Conservation (phyloP, 2,113 vertebrate genomes). For the Acinonyx jubatus region DNA sequence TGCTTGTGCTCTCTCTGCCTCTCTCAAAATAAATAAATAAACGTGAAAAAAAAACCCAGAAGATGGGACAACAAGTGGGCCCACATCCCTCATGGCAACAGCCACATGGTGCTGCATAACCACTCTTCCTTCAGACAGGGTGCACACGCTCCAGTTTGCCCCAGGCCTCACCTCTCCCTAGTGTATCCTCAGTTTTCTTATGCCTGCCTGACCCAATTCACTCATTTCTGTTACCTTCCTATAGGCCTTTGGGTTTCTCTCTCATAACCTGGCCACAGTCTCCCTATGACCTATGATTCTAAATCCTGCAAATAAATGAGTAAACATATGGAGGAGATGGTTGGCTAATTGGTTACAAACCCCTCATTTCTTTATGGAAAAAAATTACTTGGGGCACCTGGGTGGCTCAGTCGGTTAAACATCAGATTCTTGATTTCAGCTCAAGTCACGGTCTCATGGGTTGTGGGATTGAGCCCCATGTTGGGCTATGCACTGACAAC, state of each 20-base stretch:
- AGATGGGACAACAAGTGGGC: neutral
- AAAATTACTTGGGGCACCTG: neutral
- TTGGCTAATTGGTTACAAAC: neutral
- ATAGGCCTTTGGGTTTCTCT: neutral
- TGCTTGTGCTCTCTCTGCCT: too few species aligned
- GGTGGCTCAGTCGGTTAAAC: too few species aligned
- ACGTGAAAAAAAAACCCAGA: neutral
- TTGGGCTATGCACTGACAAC: too few species aligned
- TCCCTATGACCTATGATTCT: neutral
- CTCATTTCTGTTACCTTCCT: neutral
- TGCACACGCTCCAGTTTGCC: too few species aligned
- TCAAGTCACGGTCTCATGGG: too few species aligned
- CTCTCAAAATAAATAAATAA: too few species aligned
- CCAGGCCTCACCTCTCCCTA: neutral
- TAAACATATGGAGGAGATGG: neutral
- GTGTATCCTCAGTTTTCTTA: fast-evolving
- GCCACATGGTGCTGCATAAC: neutral
- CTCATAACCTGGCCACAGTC: neutral
- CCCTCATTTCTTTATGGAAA: neutral
- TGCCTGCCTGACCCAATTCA: neutral
- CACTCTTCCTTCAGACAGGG: too few species aligned
- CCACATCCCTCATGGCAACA: neutral
- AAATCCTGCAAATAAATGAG: neutral
- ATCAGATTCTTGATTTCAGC: too few species aligned
- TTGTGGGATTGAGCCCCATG: too few species aligned